These are phyloP conservation scores for Biston betularia DNA, from an alignment of 2,888 invertebrate species.

Conservation along the genomic window DNA sequence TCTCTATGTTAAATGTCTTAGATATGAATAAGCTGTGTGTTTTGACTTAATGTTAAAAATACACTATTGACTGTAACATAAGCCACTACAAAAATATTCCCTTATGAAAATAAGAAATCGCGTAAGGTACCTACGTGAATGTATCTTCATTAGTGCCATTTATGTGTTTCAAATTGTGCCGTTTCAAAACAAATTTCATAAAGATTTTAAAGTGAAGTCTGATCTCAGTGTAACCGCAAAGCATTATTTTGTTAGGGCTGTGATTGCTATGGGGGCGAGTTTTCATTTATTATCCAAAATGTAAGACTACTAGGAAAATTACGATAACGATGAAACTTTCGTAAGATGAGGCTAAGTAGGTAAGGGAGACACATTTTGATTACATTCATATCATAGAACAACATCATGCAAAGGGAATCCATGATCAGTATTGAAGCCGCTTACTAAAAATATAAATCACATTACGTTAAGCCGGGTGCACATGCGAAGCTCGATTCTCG, in stretches of 20 bases:
- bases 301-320: background rate
- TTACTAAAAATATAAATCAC: no score
- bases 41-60: slow-evolving; percentile 13
- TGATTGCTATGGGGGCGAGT: slow-evolving; percentile 59
- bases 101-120: no score
- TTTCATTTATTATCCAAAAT: slow-evolving; percentile 40
- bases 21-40: slow-evolving; percentile 21
- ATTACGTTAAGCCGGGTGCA: no score
- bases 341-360: slow-evolving; percentile 12
- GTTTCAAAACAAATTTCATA: slow-evolving; percentile 49
- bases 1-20: slow-evolving; percentile 21
- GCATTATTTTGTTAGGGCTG: slow-evolving; percentile 68
- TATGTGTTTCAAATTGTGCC: background rate
- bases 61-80: slow-evolving; percentile 5
- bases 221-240: slow-evolving; percentile 68
- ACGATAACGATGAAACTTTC: background rate
- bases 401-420: no score
- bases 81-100: background rate
- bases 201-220: slow-evolving; percentile 40
- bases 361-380: no score
- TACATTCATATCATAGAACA: no score
- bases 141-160: slow-evolving; percentile 33
- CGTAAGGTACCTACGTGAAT: slow-evolving; percentile 15
- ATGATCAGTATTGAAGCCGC: no score
- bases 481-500: no score